Evolutionary conservation across 2,797 vertebrate genomes (phyloP), one percentile per base, ranked within the genome.

Genomic region (Neosilurus mollespiculum): DNA sequence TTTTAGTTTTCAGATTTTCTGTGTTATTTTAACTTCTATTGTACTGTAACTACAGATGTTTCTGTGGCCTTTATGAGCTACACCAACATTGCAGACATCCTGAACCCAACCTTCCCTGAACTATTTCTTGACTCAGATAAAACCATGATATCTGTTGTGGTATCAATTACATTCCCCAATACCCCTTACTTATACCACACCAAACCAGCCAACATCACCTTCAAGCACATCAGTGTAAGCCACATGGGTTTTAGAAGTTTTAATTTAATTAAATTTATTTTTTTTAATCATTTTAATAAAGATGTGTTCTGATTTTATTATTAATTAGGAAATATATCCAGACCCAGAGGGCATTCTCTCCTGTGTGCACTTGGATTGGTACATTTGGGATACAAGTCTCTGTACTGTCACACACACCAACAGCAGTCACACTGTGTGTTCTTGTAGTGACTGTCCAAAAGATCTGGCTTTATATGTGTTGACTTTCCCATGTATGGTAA

Each of bases 381-480:
- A 80, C 37, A 14, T 5, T 11, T 94, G 93, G 93, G 92, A 92
- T 1, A 20, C 3, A 93, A 93, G 93, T 92, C 90, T 0, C 0
- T 94, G 93, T 54, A 88, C 75, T 69, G 54, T 90, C 8, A 72
- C 86, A 2, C 80, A 53, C 72, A 71, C 90, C 1, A 53, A 88
- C 84, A 90, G 89, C 70, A 93, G 88, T 92, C 12, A 81, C 59
- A 73, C 56, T 62, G 53, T 58, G 18, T 81, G 80, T 59, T 73
- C 80, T 24, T 81, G 93, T 87, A 87, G 87, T 82, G 30, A 30
- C 30, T 30, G 30, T 30, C 30, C 30, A 30, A 30, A 30, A 30
- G 30, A 30, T 3, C 92, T 94, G 22, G 91, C 93, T 73, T 87
- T 94, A 59, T 92, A 93, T 81, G 67, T 93, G 86, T 91, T 93